Percentiles rank a stretch among this genome's conserved stretches.
Evolutionary conservation across 2,888 invertebrate species (phyloP).

Genomic region (Andrena dorsata): DNA sequence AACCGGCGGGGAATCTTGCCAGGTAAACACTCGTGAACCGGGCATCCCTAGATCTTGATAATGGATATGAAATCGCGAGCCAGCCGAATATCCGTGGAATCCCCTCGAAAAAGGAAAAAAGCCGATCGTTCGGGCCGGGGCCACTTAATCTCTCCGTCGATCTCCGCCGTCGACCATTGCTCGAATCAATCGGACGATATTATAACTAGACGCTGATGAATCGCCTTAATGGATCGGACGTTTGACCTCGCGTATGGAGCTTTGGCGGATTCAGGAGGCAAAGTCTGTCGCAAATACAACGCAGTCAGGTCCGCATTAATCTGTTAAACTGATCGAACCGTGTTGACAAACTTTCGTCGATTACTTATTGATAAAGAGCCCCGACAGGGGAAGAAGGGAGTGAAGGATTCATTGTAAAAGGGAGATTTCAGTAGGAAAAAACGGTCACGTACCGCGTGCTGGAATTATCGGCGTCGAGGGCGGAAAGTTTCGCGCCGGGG

Average conservation of each 20-base stretch:
- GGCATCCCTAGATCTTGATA: slow-evolving; percentile 67
- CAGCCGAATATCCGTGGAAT: slow-evolving; percentile 17
- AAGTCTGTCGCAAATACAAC: background rate
- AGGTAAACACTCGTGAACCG: slow-evolving; percentile 74
- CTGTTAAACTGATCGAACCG: too few species aligned
- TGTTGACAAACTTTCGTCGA: background rate
- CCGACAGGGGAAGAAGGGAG: background rate
- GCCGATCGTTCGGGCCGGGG: background rate
- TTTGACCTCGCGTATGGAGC: background rate
- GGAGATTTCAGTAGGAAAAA: background rate
- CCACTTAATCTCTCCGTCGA: background rate
- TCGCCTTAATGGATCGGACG: background rate
- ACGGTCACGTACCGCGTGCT: slow-evolving; percentile 7
- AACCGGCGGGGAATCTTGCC: slow-evolving; percentile 61
- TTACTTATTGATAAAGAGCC: slow-evolving; percentile 2
- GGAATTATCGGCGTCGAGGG: slow-evolving; percentile 6
- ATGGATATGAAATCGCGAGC: slow-evolving; percentile 67
- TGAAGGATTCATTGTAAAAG: background rate
- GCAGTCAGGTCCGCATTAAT: too few species aligned
- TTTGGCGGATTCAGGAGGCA: background rate
- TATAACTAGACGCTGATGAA: background rate
- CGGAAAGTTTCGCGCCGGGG: slow-evolving; percentile 22
- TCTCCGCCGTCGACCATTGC: background rate
- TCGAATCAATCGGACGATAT: background rate
- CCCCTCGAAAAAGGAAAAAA: background rate